Evolutionary conservation across 1,140 invertebrate genomes (phyloP), one percentile per base, ranked within the genome.

Genomic region (Calycopis cecrops): DNA sequence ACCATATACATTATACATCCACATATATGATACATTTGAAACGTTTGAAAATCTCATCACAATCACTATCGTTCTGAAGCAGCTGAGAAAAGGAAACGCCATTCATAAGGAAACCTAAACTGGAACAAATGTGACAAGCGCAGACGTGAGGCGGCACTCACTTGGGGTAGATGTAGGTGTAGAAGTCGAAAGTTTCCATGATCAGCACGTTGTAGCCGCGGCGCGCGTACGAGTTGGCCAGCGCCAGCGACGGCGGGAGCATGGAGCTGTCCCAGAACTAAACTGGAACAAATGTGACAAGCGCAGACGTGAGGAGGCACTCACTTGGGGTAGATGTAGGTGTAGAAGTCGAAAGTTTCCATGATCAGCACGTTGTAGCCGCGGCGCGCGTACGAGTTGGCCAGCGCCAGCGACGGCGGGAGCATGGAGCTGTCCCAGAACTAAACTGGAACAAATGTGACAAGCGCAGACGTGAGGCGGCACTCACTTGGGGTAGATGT

Each of bases 401-500:
- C 80, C 0, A 86, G 53, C 0, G 79, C 79, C 44, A 73, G 76
- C 2, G 65, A 66, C 21, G 76, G 75, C 0, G 73, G 77, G 11
- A 62, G 76, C 4, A 64, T 21, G 0, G 76, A 72, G 21, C 70
- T 76, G 62, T 86, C 83, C 35, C n/a, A 52, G 52, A 72, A 86
- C 0, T 82, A 60, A 86, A 80, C n/a, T n/a, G n/a, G n/a, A n/a
- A n/a, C n/a, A n/a, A n/a, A n/a, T n/a, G n/a, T n/a, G n/a, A n/a
- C n/a, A n/a, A 28, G 21, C 6, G 6, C 21, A 48, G 17, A 48
- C 17, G 12, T 8, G 7, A 34, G 10, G 6, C n/a, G 37, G 33
- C 40, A 71, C 82, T 82, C 61, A 86, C 83, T 83, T 84, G 0
- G 83, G 83, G 55, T 86, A 86, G 8, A 86, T 79, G 21, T 84